Conservation (phyloP, 1,140 invertebrate genomes). For the Drosophila guanche region DNA sequence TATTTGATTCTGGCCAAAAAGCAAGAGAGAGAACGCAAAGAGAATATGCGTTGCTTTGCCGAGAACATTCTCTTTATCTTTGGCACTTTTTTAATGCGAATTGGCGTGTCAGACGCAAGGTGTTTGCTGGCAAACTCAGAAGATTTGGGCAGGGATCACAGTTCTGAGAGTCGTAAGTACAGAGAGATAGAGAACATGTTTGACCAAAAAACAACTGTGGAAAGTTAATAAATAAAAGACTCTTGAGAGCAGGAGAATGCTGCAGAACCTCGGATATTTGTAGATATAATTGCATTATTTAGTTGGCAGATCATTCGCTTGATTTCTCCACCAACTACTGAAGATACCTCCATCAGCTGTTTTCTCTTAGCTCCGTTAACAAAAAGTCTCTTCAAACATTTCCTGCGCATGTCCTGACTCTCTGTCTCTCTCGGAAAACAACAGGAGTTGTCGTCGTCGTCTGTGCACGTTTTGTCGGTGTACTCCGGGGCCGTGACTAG, state of each 20-base stretch:
- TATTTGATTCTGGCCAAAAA: constrained; percentile 21
- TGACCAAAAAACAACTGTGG: too few relatives aligned
- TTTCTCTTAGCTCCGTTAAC: constrained; percentile 4
- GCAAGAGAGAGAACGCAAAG: constrained; percentile 9
- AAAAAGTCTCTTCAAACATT: background rate
- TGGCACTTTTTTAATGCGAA: background rate
- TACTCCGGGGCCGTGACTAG: constrained; percentile 48
- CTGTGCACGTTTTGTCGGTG: constrained; percentile 46
- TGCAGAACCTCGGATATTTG: too few relatives aligned
- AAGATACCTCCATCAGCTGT: constrained; percentile 9
- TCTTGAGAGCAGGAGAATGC: too few relatives aligned
- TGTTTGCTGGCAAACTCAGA: constrained; percentile 35
- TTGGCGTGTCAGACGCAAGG: background rate
- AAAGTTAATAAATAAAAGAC: too few relatives aligned
- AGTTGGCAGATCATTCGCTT: too few relatives aligned
- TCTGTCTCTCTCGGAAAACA: constrained; percentile 19
- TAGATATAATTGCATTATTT: too few relatives aligned
- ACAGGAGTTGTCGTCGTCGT: constrained; percentile 40
- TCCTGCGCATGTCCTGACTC: constrained; percentile 30
- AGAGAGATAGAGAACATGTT: too few relatives aligned
- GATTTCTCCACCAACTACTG: too few relatives aligned
- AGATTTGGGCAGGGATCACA: constrained; percentile 1
- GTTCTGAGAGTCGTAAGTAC: too few relatives aligned
- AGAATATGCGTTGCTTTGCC: background rate
- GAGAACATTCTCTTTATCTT: constrained; percentile 15